phyloP scores from a whole-genome alignment of 2,113 vertebrate species.

The Gymnogyps californianus region DNA sequence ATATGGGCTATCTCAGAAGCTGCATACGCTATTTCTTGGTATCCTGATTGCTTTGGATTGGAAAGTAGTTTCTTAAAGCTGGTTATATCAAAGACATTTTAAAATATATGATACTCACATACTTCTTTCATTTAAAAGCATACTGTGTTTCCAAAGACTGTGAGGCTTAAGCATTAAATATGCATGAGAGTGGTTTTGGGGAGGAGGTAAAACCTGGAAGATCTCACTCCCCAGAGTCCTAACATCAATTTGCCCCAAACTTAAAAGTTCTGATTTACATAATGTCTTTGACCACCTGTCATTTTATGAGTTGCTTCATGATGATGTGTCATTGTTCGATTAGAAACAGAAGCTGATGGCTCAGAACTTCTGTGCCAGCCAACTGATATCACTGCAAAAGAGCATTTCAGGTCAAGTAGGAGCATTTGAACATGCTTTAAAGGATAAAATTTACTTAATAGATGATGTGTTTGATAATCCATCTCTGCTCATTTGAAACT shows the following conservation, averaged over 20 bases:
- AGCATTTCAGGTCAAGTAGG: background rate
- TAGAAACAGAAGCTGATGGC: background rate
- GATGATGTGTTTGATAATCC: background rate
- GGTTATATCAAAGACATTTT: background rate
- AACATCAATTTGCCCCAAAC: background rate
- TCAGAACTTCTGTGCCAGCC: background rate
- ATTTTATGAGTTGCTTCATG: background rate
- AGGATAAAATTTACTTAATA: background rate
- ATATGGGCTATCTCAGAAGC: background rate
- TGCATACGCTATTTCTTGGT: background rate
- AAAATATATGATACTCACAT: background rate
- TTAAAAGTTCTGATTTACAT: background rate
- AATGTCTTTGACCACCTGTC: background rate
- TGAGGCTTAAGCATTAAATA: background rate
- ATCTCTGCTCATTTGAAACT: background rate
- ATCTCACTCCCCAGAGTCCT: background rate
- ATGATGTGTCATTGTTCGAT: background rate
- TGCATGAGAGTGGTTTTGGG: background rate
- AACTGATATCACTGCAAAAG: background rate
- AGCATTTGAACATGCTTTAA: background rate
- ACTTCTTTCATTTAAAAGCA: background rate
- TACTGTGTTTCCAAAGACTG: background rate
- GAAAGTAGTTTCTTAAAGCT: slow-evolving; percentile 10
- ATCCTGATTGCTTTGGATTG: background rate
- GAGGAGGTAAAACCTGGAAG: background rate